Percentiles rank a stretch among this genome's conserved stretches.
These are phyloP conservation scores for Ceramica pisi DNA, from an alignment of 2,888 invertebrate genomes.

Conservation along the genomic window DNA sequence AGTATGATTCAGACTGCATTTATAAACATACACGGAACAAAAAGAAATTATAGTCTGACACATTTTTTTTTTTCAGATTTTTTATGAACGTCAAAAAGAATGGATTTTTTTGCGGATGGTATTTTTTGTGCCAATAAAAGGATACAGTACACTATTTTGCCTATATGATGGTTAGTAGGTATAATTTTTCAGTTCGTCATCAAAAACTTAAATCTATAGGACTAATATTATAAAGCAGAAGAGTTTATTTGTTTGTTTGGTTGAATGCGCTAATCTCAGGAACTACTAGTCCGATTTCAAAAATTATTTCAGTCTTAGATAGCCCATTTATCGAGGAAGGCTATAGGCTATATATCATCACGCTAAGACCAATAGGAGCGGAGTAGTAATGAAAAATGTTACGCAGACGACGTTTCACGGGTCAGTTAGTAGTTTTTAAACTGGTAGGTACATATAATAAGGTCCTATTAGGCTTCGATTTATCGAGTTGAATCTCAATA, in stretches of 20 bases:
- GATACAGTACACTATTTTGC: background rate
- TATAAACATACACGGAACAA: constrained; percentile 21
- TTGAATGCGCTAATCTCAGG: no score
- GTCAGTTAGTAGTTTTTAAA: no score
- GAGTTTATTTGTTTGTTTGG: no score
- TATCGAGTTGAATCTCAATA: constrained; percentile 34
- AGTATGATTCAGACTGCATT: constrained; percentile 33
- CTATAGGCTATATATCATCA: no score
- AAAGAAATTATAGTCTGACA: background rate
- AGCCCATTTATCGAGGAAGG: no score
- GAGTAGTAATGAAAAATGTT: no score
- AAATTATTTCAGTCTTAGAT: no score
- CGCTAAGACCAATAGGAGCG: no score
- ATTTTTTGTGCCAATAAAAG: background rate
- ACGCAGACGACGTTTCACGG: no score
- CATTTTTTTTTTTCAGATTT: background rate
- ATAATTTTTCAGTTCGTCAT: background rate
- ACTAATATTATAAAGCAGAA: no score
- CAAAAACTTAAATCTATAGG: no score
- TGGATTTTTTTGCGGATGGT: background rate
- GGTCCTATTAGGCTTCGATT: background rate
- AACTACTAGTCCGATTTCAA: no score
- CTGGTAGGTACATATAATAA: background rate
- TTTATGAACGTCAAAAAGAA: background rate
- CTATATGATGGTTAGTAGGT: background rate